These are phyloP conservation scores for Drosophila insularis DNA, from an alignment of 1,140 invertebrate species.

Conservation along the genomic window DNA sequence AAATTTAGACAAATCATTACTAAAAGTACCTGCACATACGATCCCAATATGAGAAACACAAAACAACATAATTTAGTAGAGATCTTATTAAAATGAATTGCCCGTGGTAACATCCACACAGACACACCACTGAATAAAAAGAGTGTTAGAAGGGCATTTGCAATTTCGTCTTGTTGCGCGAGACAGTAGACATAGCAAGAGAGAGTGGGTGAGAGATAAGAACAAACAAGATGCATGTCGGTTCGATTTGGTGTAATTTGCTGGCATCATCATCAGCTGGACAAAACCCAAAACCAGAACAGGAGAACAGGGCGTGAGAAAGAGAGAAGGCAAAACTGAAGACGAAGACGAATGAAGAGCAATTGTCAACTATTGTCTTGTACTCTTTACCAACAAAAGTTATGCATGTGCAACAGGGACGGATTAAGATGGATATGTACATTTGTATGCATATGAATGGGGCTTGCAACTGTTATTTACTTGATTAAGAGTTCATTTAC, in stretches of 20 bases:
- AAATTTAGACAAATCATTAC: too few relatives aligned
- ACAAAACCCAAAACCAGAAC: neutral
- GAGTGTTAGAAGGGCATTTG: neutral
- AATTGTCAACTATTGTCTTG: constrained; percentile 1
- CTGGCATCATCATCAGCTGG: constrained; percentile 4
- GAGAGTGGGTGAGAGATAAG: neutral
- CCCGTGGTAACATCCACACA: neutral
- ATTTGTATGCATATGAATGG: too few relatives aligned
- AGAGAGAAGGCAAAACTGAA: neutral
- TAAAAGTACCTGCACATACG: too few relatives aligned
- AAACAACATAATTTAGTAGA: too few relatives aligned
- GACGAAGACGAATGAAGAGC: constrained; percentile 2
- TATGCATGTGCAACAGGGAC: constrained; percentile 1
- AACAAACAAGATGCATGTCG: neutral
- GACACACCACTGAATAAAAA: neutral
- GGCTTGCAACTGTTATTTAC: too few relatives aligned
- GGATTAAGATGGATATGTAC: neutral
- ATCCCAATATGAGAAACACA: too few relatives aligned
- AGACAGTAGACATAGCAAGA: neutral
- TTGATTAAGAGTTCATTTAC: too few relatives aligned
- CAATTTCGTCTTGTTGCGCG: neutral
- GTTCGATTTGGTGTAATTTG: neutral
- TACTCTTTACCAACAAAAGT: neutral
- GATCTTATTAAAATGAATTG: neutral
- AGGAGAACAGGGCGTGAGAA: neutral